These are phyloP conservation scores for Podarcis cretensis DNA, from an alignment of 2,113 vertebrate genomes.

Conservation along the genomic window DNA sequence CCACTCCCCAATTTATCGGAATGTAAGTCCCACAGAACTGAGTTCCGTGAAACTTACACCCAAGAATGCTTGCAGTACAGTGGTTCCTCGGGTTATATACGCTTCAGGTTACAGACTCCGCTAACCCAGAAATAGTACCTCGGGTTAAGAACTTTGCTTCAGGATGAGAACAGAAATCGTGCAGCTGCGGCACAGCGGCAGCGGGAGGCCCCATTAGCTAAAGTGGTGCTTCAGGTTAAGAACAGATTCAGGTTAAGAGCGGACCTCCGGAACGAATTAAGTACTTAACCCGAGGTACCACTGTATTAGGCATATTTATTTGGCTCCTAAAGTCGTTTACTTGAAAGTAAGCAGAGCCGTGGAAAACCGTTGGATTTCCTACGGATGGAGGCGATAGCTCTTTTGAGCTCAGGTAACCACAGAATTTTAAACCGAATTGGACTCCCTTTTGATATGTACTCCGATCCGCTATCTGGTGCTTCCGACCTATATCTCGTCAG, in stretches of 20 bases:
- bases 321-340: background rate
- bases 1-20: background rate
- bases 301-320: background rate
- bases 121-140: too few relatives aligned
- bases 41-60: background rate
- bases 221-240: too few relatives aligned
- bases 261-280: too few relatives aligned
- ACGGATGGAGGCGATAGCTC: background rate
- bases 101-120: too few relatives aligned
- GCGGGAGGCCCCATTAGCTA: too few relatives aligned
- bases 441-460: background rate
- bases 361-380: background rate
- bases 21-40: background rate
- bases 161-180: too few relatives aligned
- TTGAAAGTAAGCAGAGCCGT: background rate
- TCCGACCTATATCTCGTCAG: background rate
- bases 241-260: too few relatives aligned
- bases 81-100: too few relatives aligned
- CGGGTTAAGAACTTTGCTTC: too few relatives aligned
- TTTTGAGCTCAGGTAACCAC: background rate
- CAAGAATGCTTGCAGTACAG: too few relatives aligned
- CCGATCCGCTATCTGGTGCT: background rate
- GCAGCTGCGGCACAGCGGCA: too few relatives aligned
- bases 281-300: too few relatives aligned
- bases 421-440: background rate